phyloP scores from a whole-genome alignment of 2,113 vertebrate species.

The Colossoma macropomum region DNA sequence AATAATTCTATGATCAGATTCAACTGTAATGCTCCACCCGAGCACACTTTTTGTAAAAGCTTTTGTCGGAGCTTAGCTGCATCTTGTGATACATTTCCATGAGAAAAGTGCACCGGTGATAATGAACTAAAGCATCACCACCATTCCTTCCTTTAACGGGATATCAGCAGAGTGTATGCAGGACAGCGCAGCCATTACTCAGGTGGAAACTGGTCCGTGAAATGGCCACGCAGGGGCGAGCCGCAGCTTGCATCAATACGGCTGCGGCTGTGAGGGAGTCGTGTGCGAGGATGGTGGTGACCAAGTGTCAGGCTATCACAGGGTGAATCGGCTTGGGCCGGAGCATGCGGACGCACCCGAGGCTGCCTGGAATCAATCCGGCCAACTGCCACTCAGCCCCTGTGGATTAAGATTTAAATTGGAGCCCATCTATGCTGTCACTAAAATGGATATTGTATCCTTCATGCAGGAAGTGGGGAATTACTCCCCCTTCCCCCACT shows the following conservation, averaged over 20 bases:
- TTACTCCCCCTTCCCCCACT: conserved; percentile 30
- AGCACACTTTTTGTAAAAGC: no score
- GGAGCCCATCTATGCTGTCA: conserved; percentile 58
- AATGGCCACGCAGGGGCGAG: neutral
- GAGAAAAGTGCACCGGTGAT: neutral
- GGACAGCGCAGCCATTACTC: neutral
- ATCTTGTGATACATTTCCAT: neutral
- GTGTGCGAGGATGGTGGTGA: conserved; percentile 32
- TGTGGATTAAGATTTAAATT: conserved; percentile 59
- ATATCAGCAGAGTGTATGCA: neutral
- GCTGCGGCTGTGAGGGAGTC: conserved; percentile 6
- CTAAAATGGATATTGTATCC: conserved; percentile 60
- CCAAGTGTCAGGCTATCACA: conserved; percentile 48
- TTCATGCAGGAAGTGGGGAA: conserved; percentile 56
- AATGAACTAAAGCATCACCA: neutral
- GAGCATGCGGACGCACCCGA: conserved; percentile 12
- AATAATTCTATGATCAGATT: neutral
- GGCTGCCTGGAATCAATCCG: conserved; percentile 57
- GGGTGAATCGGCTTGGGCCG: conserved; percentile 48
- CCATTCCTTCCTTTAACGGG: neutral
- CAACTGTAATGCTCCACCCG: no score
- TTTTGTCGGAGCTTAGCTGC: neutral
- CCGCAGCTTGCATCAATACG: conserved; percentile 44
- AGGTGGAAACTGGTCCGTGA: neutral
- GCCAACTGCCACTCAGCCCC: conserved; percentile 52